Conservation (phyloP, 1,140 invertebrate genomes). For the Pinna nobilis region DNA sequence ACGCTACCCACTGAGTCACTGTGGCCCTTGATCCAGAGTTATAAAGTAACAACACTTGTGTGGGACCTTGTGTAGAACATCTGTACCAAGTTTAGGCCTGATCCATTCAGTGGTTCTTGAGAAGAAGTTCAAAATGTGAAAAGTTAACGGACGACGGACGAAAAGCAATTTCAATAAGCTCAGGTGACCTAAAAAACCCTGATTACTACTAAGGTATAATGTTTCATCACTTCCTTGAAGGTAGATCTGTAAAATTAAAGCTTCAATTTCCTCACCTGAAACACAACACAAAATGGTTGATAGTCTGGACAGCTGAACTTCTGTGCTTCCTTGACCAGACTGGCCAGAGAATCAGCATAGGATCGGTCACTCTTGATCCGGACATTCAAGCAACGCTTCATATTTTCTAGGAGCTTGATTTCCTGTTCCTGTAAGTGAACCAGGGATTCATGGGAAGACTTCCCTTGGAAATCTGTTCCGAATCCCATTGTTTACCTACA, state of each 20-base stretch:
- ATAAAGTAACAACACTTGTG: no score
- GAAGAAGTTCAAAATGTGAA: no score
- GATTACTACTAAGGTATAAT: no score
- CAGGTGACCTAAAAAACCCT: no score
- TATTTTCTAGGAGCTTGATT: conserved; percentile 90
- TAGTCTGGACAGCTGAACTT: conserved; percentile 81
- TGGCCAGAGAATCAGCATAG: conserved; percentile 87
- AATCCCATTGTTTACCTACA: conserved; percentile 83
- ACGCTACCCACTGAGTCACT: no score
- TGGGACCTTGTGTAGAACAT: no score
- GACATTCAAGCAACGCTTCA: conserved; percentile 87
- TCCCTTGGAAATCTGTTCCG: conserved; percentile 86
- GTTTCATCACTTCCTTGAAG: no score
- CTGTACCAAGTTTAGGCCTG: no score
- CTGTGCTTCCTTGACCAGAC: conserved; percentile 86
- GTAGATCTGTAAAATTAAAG: neutral
- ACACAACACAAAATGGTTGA: conserved; percentile 44
- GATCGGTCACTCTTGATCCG: conserved; percentile 94
- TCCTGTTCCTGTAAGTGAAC: conserved; percentile 92
- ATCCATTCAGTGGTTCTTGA: no score
- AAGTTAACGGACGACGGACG: no score
- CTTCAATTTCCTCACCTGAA: conserved; percentile 40
- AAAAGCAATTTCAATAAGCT: no score
- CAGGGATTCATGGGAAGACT: conserved; percentile 85
- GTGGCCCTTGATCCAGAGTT: no score